A percentile compares a stretch with the other conserved stretches of the same genome.
phyloP scores from a whole-genome alignment of 2,888 invertebrate genomes.

The Leucophenga montana region DNA sequence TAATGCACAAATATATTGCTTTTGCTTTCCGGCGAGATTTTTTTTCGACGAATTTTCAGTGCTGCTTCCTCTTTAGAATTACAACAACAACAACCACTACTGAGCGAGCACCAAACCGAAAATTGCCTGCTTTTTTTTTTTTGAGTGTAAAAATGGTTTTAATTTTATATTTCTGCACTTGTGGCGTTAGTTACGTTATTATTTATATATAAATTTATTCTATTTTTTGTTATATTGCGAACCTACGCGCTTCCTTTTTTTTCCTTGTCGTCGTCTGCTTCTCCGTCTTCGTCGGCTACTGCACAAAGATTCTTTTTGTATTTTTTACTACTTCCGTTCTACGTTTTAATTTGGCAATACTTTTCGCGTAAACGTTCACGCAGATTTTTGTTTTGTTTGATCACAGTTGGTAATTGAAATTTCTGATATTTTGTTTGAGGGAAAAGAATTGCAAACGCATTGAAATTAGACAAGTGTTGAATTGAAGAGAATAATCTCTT shows the following conservation, averaged over 20 bases:
- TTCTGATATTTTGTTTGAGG: slow-evolving; percentile 61
- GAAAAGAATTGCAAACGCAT: slow-evolving; percentile 68
- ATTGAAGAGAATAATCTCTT: slow-evolving; percentile 64
- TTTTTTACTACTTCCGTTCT: slow-evolving; percentile 43
- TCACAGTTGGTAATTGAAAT: slow-evolving; percentile 67
- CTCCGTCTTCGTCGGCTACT: slow-evolving; percentile 23
- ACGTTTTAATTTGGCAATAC: slow-evolving; percentile 48
- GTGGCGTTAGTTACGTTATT: too few species aligned
- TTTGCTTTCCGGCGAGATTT: too few species aligned
- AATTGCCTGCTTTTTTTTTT: too few species aligned
- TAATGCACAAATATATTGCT: too few species aligned
- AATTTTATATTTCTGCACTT: too few species aligned
- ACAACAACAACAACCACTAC: too few species aligned
- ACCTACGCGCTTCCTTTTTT: slow-evolving; percentile 36
- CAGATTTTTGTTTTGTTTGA: slow-evolving; percentile 54
- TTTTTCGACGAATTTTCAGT: too few species aligned
- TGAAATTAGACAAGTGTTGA: slow-evolving; percentile 71
- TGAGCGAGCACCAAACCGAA: too few species aligned
- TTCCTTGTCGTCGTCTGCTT: slow-evolving; percentile 33
- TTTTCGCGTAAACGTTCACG: slow-evolving; percentile 34
- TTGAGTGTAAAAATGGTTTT: too few species aligned
- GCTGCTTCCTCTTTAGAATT: too few species aligned
- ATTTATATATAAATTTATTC: slow-evolving; percentile 32
- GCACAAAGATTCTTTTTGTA: slow-evolving; percentile 34
- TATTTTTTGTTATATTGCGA: slow-evolving; percentile 41